Base-by-base conservation (phyloP, 2,113 vertebrate species). In the Macquaria ambigua region DNA sequence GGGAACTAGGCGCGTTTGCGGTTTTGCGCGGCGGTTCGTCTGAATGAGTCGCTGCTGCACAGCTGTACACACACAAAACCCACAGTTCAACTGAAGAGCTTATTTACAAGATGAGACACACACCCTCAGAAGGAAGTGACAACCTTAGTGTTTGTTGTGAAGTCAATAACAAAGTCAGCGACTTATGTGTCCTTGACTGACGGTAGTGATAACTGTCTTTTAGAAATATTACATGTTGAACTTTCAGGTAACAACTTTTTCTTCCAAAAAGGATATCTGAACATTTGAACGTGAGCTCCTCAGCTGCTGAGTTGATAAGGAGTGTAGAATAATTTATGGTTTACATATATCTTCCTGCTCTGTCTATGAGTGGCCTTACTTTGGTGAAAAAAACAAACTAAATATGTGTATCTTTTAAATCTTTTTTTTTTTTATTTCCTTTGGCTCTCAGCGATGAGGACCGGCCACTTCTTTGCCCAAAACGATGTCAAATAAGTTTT, bases 281-380 rank as follows among this genome's bases (percentile, higher is more conserved):
- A 61, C 28, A 71, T 79, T 63, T 78, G 43, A 66, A 85, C 67
- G 52, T 41, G 6, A 62, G 48, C 59, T 52, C 62, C 52, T 75
- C 41, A 31, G n/a, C 64, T 66, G 46, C 58, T 56, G 6, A 70
- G 18, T 63, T 66, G 14, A 37, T 73, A 21, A 25, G 8, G 52
- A 71, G 66, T 73, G 39, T 78, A 79, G 61, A 67, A 55, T 77
- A 50, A 53, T 39, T 73, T 23, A 23, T 31, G 74, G 89, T 93
- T 92, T 91, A 84, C 89, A 82, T 50, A 52, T 46, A n/a, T 81
- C 46, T 64, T 68, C 31, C 53, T 75, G n/a, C 71, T 74, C 63
- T 41, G 25, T 79, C 76, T 88, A 52, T 74, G 56, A 81, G 93
- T 79, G 91, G 95, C 95, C 95, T 96, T 96, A 91, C 37, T 91